Evolutionary conservation across 1,140 invertebrate genomes (phyloP).

Genomic region (Lordiphosa clarofinis): DNA sequence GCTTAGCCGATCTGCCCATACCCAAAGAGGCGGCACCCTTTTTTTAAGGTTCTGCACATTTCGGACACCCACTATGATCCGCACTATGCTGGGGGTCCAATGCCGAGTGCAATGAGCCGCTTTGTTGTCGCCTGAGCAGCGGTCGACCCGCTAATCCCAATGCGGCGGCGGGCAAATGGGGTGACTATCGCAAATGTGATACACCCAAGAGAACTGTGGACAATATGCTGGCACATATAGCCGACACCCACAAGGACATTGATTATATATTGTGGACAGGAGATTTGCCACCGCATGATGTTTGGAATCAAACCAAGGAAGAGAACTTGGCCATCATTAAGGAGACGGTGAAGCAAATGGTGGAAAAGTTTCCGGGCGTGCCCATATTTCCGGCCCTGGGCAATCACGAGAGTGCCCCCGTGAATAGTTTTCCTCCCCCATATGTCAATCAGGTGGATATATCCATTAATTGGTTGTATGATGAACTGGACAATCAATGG

Average conservation of each 20-base stretch:
- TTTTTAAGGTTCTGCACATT: conserved; percentile 94
- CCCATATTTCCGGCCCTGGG: conserved; percentile 96
- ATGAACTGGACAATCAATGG: conserved; percentile 91
- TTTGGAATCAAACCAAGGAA: conserved; percentile 97
- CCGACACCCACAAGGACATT: conserved; percentile 91
- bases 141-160: conserved; percentile 86
- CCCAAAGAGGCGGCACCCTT: conserved; percentile 87
- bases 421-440: conserved; percentile 96
- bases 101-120: conserved; percentile 93
- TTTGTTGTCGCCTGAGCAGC: conserved; percentile 92
- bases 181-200: conserved; percentile 95
- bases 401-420: conserved; percentile 97
- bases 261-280: conserved; percentile 99
- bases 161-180: conserved; percentile 93
- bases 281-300: conserved; percentile 96
- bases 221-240: conserved; percentile 93
- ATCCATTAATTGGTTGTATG: conserved; percentile 95
- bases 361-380: conserved; percentile 92
- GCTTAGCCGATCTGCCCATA: conserved; percentile 82
- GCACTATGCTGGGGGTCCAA: conserved; percentile 93
- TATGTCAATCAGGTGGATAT: conserved; percentile 90
- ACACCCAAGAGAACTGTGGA: conserved; percentile 95
- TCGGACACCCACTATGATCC: conserved; percentile 97
- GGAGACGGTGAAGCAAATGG: conserved; percentile 91
- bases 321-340: conserved; percentile 93